Percentiles rank a stretch among this genome's conserved stretches.
phyloP scores from a whole-genome alignment of 2,797 vertebrate species.

The Sarcoramphus papa region DNA sequence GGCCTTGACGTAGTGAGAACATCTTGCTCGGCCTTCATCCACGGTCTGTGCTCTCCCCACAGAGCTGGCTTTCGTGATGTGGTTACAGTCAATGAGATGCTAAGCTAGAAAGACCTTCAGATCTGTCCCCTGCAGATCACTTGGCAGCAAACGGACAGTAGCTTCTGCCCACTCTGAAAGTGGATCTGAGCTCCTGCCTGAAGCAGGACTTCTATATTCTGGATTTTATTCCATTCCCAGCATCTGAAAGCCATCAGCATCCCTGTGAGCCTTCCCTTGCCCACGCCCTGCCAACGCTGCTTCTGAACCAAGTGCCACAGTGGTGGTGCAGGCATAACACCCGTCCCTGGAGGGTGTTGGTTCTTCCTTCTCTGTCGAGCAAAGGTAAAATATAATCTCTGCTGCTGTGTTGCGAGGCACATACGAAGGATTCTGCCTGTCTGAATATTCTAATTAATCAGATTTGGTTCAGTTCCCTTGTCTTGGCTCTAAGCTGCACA shows the following conservation, averaged over 20 bases:
- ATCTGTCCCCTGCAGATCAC: neutral
- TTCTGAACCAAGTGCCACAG: neutral
- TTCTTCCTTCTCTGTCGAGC: neutral
- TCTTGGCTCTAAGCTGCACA: neutral
- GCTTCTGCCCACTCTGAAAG: neutral
- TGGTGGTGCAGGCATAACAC: neutral
- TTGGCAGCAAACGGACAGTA: neutral
- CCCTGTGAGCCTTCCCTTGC: neutral
- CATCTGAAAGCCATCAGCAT: neutral
- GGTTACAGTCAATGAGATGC: neutral
- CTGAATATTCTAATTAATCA: neutral
- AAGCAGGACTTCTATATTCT: neutral
- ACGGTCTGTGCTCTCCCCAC: neutral
- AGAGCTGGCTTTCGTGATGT: neutral
- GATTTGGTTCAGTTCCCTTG: neutral
- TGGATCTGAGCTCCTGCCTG: neutral
- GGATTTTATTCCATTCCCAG: neutral
- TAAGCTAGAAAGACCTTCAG: neutral
- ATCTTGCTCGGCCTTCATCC: neutral
- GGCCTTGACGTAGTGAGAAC: neutral
- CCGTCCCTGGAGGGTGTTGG: rapidly evolving
- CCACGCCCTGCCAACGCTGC: neutral
- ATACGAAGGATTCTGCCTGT: neutral
- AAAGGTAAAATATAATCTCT: neutral
- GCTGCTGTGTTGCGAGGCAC: neutral